phyloP scores from a whole-genome alignment of 2,797 vertebrate genomes.

The Brachyalestes nurse region DNA sequence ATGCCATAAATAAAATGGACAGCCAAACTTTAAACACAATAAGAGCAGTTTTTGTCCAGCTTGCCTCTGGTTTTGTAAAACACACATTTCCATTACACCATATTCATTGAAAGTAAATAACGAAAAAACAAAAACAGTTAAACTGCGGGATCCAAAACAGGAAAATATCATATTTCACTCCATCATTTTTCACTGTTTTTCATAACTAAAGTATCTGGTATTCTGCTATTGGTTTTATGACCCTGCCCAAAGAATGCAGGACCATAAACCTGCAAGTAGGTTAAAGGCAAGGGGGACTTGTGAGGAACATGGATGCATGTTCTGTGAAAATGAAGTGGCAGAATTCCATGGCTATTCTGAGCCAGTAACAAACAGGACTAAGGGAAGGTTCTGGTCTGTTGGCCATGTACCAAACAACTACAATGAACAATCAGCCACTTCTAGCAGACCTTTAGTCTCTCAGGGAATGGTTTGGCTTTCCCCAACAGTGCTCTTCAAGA shows the following conservation, averaged over 20 bases:
- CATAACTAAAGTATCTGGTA: not conserved
- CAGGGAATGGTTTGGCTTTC: conserved; percentile 5
- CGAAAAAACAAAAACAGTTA: too few relatives aligned
- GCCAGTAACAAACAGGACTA: conserved; percentile 17
- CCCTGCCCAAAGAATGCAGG: not conserved
- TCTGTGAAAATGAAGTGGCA: conserved; percentile 23
- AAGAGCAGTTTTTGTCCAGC: too few relatives aligned
- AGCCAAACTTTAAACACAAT: too few relatives aligned
- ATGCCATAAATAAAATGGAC: too few relatives aligned
- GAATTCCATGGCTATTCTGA: conserved; percentile 41
- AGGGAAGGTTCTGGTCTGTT: conserved; percentile 30
- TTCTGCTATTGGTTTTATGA: not conserved
- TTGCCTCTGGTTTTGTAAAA: too few relatives aligned
- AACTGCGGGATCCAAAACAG: too few relatives aligned
- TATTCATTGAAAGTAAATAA: too few relatives aligned
- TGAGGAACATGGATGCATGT: conserved; percentile 12
- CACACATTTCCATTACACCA: too few relatives aligned
- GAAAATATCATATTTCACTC: too few relatives aligned
- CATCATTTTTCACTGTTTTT: not conserved
- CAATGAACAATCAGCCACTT: conserved; percentile 41
- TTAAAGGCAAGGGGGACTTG: not conserved
- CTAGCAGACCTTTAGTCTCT: conserved; percentile 14
- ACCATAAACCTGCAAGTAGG: not conserved
- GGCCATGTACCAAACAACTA: conserved; percentile 22
- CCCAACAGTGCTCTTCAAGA: conserved; percentile 1